Conservation (phyloP, 37 sponge, comb jelly and placozoan species). For the Geodia barretti region DNA sequence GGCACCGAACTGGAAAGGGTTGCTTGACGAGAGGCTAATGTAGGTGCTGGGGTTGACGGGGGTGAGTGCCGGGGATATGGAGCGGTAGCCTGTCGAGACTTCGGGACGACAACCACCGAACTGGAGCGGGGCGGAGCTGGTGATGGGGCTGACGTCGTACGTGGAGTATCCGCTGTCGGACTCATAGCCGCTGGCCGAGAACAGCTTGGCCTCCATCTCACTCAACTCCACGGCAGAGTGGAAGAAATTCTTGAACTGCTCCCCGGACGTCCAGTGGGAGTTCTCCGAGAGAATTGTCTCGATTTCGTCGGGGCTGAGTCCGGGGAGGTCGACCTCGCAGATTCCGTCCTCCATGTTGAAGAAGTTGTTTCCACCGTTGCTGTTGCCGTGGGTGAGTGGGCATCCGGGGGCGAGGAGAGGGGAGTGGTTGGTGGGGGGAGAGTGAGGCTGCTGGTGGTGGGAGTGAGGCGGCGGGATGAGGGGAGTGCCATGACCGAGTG, state of each 20-base stretch:
- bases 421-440: conserved; percentile 3
- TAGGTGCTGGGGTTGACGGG: conserved; percentile 4
- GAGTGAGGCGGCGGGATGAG: background rate
- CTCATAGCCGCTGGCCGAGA: conserved; percentile 50
- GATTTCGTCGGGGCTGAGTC: conserved; percentile 42
- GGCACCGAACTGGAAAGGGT: background rate
- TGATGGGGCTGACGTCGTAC: conserved; percentile 53
- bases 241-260: conserved; percentile 44
- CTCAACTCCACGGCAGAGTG: conserved; percentile 49
- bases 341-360: too few relatives aligned
- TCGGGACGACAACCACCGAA: background rate
- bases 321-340: conserved; percentile 51
- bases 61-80: conserved; percentile 28
- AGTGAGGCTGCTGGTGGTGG: conserved; percentile 7
- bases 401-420: background rate
- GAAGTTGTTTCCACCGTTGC: too few relatives aligned
- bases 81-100: background rate
- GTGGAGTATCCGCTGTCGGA: conserved; percentile 70
- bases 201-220: conserved; percentile 32
- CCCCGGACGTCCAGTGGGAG: conserved; percentile 59
- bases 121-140: conserved; percentile 17
- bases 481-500: background rate
- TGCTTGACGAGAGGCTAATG: conserved; percentile 1
- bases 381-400: conserved; percentile 1
- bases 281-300: conserved; percentile 56